Base-by-base conservation (phyloP, 2,113 vertebrate genomes). In the Turdus rufiventris region DNA sequence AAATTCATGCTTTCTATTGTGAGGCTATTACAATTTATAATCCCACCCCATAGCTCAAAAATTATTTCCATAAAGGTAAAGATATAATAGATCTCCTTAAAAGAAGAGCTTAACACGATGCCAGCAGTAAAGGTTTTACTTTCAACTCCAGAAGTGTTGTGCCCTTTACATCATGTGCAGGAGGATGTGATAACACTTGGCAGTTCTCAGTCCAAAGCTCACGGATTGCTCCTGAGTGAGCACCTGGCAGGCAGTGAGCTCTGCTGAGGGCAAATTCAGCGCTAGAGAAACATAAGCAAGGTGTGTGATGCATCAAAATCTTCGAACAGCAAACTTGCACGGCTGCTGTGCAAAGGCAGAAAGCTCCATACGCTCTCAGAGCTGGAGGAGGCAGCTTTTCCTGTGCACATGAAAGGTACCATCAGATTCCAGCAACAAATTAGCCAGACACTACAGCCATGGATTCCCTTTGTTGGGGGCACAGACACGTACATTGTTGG, bases 401-500 rank as follows among this genome's bases (percentile, higher is more conserved):
- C 65, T 45, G 38, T 15, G 43, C 18, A 47, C 1, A 0, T 17
- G 18, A 25, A 67, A 87, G 51, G 34, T 13, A 57, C 20, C 25
- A 58, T 10, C 14, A 63, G 63, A 60, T 60, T 40, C 33, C 54
- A 77, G 45, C 17, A 58, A 63, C 17, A 8, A 24, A 74, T 29
- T 8, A 91, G 47, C 5, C 70, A 88, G 66, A 17, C 15, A 8
- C 6, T 12, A 61, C 0, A 82, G n/a, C 12, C 45, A 53, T 0
- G 0, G 26, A 51, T 26, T 57, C 10, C 16, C 18, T 68, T 36
- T 36, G 48, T 3, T 9, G 3, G 40, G 31, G 65, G 23, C 50
- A 26, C 67, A 67, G 40, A 74, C 23, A 36, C 11, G 24, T 0
- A 0, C 1, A 5, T 25, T 31, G 26, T 1, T 77, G 48, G 13